Evolutionary conservation across 2,888 invertebrate genomes (phyloP), one percentile per base, ranked within the genome.

Genomic region (Cryptocheilus praepositus): DNA sequence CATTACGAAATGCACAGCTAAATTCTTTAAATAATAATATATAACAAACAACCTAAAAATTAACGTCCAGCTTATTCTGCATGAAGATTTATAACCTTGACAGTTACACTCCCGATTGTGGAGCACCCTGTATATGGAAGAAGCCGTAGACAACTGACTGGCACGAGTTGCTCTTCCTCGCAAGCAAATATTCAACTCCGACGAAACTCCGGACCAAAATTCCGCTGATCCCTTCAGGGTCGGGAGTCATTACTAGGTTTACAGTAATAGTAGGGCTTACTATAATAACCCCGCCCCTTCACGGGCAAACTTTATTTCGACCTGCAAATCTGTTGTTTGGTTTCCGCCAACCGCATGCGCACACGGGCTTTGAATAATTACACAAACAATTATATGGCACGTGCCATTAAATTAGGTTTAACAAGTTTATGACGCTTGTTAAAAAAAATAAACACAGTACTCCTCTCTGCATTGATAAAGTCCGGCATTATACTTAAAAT

Each of bases 161-260:
- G 64, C 65, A 36, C 57, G 73, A 36, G 36, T 36, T 36, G 36
- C 36, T 11, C 36, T 36, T 8, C 36, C 79, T 76, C 68, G 63
- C 71, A 73, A 78, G 76, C 80, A 80, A 83, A 83, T 79, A 83
- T 82, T 82, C 81, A 81, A 73, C 81, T 79, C 78, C 61, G 74
- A 78, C 68, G 81, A 78, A 81, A 80, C 70, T 76, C 70, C 71
- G 55, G 13, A 70, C 65, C 73, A 70, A 68, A 73, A 76, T 79
- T 81, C 73, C 74, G 81, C 82, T 82, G 81, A 79, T 82, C 79
- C 82, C 76, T 78, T 79, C 76, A 61, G 77, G 76, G 70, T 74
- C 72, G 70, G 66, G 64, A 78, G 78, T 81, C 82, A 77, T 82
- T 82, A 82, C 81, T 67, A 64, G 72, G 63, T 80, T 81, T 68